Evolutionary conservation across 2,888 invertebrate species (phyloP).

Genomic region (Zele albiditarsus): DNA sequence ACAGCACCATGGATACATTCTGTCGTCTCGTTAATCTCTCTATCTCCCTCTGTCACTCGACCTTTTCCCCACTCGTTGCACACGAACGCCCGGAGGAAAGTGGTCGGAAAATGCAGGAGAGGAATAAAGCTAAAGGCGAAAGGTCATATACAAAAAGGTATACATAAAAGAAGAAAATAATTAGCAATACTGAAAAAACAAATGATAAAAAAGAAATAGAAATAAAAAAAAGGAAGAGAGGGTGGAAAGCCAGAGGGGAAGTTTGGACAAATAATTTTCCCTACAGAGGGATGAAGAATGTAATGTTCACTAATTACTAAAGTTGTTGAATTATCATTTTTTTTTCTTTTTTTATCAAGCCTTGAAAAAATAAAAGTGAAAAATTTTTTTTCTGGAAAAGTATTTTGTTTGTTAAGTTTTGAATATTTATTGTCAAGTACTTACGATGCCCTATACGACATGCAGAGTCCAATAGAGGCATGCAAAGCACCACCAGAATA

Average conservation of each 20-base stretch:
- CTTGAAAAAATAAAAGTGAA: neutral
- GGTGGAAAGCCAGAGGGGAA: neutral
- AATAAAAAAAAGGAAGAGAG: neutral
- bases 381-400: no score
- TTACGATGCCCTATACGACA: conserved; percentile 72
- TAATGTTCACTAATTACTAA: neutral
- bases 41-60: neutral
- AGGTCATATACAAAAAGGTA: no score
- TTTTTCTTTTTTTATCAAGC: neutral
- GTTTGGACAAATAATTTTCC: neutral
- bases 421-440: conserved; percentile 61
- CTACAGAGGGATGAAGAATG: neutral
- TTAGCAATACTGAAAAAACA: neutral
- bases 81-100: neutral
- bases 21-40: conserved; percentile 29
- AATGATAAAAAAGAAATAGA: neutral
- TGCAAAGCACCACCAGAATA: conserved; percentile 69
- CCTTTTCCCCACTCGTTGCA: neutral
- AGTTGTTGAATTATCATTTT: neutral
- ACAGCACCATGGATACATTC: conserved; percentile 30
- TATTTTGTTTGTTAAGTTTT: neutral
- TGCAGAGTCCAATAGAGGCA: conserved; percentile 73
- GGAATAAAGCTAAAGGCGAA: neutral
- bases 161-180: neutral
- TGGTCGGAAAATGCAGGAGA: neutral